A percentile compares a stretch with the other conserved stretches of the same genome.
These are phyloP conservation scores for Pachyrhynchus sulphureomaculatus DNA, from an alignment of 1,140 invertebrate genomes.

Conservation along the genomic window DNA sequence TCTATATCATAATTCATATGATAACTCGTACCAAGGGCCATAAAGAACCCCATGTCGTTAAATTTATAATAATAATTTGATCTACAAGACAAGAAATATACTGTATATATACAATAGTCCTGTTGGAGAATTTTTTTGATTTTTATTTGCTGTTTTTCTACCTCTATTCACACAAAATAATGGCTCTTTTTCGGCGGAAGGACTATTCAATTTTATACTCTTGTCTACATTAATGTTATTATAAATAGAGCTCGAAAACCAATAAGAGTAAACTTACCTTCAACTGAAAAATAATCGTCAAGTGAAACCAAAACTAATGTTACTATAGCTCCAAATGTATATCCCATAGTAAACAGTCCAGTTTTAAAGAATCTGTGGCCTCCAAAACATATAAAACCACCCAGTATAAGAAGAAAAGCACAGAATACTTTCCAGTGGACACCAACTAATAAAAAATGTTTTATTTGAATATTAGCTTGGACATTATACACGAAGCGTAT, in stretches of 20 bases:
- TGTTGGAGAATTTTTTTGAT: too few relatives aligned
- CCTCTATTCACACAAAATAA: too few relatives aligned
- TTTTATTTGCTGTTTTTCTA: too few relatives aligned
- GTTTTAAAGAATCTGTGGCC: conserved; percentile 66
- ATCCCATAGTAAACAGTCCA: conserved; percentile 59
- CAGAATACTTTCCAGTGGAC: conserved; percentile 53
- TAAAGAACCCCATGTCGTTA: too few relatives aligned
- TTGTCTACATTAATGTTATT: too few relatives aligned
- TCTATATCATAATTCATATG: background rate
- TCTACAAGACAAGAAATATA: too few relatives aligned
- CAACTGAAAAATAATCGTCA: conserved; percentile 22
- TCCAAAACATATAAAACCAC: conserved; percentile 59
- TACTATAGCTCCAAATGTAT: conserved; percentile 54
- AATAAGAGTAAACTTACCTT: too few relatives aligned
- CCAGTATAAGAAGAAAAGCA: conserved; percentile 58
- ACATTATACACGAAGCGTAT: background rate
- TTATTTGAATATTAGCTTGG: background rate
- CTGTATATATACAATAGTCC: too few relatives aligned
- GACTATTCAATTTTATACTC: too few relatives aligned
- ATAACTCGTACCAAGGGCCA: conserved; percentile 40
- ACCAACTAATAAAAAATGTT: conserved; percentile 49
- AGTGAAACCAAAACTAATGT: conserved; percentile 51
- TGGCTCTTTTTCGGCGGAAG: too few relatives aligned
- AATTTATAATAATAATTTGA: too few relatives aligned
- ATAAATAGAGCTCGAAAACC: too few relatives aligned